Conservation (phyloP, 2,888 invertebrate genomes). For the Serripes groenlandicus region DNA sequence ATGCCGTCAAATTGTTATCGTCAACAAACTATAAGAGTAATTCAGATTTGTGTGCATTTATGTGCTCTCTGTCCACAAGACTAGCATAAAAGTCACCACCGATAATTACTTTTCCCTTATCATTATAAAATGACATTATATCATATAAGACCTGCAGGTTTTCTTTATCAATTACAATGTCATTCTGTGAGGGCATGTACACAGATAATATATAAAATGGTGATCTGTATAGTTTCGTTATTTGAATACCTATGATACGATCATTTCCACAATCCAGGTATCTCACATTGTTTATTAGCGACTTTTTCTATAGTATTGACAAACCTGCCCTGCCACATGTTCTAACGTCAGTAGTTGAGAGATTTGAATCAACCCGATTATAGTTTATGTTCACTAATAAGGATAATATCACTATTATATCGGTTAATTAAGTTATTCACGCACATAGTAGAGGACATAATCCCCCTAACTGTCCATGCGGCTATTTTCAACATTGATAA, state of each 20-base stretch:
- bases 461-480: too few species aligned
- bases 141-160: neutral
- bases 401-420: too few species aligned
- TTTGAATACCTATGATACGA: neutral
- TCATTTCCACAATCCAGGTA: neutral
- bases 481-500: too few species aligned
- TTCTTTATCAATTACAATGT: neutral
- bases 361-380: neutral
- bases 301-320: neutral
- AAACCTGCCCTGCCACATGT: constrained; percentile 7
- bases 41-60: neutral
- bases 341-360: neutral
- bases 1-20: neutral
- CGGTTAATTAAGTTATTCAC: too few species aligned
- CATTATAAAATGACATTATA: neutral
- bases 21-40: neutral
- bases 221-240: neutral
- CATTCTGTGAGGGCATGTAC: neutral
- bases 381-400: too few species aligned
- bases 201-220: neutral
- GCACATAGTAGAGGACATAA: too few species aligned
- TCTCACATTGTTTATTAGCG: neutral
- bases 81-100: constrained; percentile 8
- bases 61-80: neutral
- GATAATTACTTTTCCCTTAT: neutral